phyloP scores from a whole-genome alignment of 2,888 invertebrate species.

The Caenorhabditis japonica region DNA sequence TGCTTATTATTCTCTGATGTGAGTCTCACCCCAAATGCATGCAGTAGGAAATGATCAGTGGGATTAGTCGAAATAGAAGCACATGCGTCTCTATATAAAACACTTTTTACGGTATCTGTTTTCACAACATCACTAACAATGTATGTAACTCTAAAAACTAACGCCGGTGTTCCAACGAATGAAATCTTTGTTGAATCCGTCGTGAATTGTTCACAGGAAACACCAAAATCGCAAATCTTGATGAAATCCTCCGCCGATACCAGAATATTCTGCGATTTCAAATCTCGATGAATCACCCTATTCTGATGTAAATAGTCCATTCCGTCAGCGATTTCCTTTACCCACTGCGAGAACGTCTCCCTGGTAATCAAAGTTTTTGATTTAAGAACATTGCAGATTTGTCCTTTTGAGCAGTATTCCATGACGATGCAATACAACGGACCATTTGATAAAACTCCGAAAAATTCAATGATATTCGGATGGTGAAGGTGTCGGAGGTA shows the following conservation, averaged over 20 bases:
- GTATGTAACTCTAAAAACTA: slow-evolving; percentile 1
- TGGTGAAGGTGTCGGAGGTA: slow-evolving; percentile 92
- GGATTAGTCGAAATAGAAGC: too few relatives aligned
- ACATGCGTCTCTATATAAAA: too few relatives aligned
- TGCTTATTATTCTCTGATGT: too few relatives aligned
- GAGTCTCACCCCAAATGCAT: too few relatives aligned
- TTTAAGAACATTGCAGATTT: slow-evolving; percentile 90
- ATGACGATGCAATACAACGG: slow-evolving; percentile 95
- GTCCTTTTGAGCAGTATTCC: slow-evolving; percentile 97
- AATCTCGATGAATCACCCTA: slow-evolving; percentile 96
- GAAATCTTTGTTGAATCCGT: slow-evolving; percentile 87
- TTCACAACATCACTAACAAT: too few relatives aligned
- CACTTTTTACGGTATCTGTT: too few relatives aligned
- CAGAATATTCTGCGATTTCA: slow-evolving; percentile 92
- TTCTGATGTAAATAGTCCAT: slow-evolving; percentile 96
- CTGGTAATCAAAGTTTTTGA: slow-evolving; percentile 25
- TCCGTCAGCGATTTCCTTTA: slow-evolving; percentile 91
- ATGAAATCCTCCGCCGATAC: slow-evolving; percentile 80
- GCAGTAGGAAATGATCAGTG: too few relatives aligned
- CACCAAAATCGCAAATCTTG: slow-evolving; percentile 98
- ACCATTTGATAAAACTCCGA: slow-evolving; percentile 90
- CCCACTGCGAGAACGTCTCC: slow-evolving; percentile 34
- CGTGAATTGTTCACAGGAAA: slow-evolving; percentile 80
- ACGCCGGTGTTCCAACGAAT: slow-evolving; percentile 88
- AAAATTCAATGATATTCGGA: slow-evolving; percentile 84